A percentile compares a stretch with the other conserved stretches of the same genome.
Evolutionary conservation across 2,888 invertebrate species (phyloP).

Genomic region (Pogonocherus hispidulus): DNA sequence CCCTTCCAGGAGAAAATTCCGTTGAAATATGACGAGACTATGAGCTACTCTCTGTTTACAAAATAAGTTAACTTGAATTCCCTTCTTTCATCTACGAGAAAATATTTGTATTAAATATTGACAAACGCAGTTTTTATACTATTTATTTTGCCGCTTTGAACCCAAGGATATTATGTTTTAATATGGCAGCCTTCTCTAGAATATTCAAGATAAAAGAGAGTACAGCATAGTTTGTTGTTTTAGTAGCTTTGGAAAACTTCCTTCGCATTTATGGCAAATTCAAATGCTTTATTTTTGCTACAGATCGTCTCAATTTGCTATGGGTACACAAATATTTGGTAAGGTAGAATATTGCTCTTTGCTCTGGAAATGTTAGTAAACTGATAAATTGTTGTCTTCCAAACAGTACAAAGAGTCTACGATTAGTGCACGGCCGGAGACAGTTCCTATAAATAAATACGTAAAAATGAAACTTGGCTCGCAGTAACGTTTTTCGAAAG

Average conservation of each 20-base stretch:
- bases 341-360: too few species aligned
- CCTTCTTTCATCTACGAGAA: not conserved
- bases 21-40: not conserved
- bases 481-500: too few species aligned
- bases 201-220: constrained; percentile 9
- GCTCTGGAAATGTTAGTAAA: too few species aligned
- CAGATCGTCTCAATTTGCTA: constrained; percentile 44
- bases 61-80: not conserved
- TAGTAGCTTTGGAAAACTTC: not conserved
- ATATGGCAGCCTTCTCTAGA: not conserved
- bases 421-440: too few species aligned
- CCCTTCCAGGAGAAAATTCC: not conserved
- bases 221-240: constrained; percentile 3
- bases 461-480: too few species aligned
- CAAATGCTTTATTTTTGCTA: constrained; percentile 52
- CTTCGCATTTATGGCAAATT: constrained; percentile 46
- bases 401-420: too few species aligned
- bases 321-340: too few species aligned
- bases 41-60: not conserved
- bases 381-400: too few species aligned
- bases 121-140: not conserved
- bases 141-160: not conserved
- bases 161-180: not conserved
- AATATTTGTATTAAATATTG: constrained; percentile 3
- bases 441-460: too few species aligned